phyloP scores from a whole-genome alignment of 2,888 invertebrate species.

The Amphipoea lucens region DNA sequence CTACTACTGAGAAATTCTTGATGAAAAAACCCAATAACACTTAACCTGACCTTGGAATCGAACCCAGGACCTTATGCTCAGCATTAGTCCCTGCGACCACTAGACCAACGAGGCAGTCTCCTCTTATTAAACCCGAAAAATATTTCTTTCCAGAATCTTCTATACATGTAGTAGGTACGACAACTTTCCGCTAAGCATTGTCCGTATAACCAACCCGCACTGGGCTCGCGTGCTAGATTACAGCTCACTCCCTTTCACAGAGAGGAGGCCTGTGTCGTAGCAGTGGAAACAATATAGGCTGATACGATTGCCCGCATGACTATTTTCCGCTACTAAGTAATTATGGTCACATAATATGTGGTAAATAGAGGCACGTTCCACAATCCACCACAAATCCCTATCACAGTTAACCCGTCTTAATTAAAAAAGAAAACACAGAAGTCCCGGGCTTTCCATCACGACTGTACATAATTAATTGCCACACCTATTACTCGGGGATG shows the following conservation, averaged over 20 bases:
- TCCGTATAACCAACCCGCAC: too few species aligned
- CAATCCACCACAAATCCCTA: slow-evolving; percentile 9
- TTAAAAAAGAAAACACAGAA: slow-evolving; percentile 41
- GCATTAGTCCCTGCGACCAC: background rate
- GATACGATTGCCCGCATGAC: background rate
- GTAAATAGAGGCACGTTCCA: background rate
- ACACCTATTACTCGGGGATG: slow-evolving; percentile 71
- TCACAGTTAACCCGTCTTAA: slow-evolving; percentile 22
- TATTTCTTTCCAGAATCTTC: background rate
- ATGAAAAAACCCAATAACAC: background rate
- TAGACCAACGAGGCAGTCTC: background rate
- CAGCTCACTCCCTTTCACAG: too few species aligned
- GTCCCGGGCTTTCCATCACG: slow-evolving; percentile 57
- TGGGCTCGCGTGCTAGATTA: too few species aligned
- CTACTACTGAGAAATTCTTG: background rate
- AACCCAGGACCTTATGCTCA: background rate
- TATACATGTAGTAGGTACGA: background rate
- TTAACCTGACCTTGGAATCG: background rate
- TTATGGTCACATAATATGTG: background rate
- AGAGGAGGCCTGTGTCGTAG: too few species aligned
- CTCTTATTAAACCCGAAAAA: background rate
- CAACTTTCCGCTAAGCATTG: background rate
- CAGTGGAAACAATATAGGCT: too few species aligned
- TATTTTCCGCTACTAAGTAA: background rate
- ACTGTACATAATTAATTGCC: slow-evolving; percentile 71